Evolutionary conservation across 2,113 vertebrate genomes (phyloP), one percentile per base, ranked within the genome.

Genomic region (Pygoscelis antarcticus): DNA sequence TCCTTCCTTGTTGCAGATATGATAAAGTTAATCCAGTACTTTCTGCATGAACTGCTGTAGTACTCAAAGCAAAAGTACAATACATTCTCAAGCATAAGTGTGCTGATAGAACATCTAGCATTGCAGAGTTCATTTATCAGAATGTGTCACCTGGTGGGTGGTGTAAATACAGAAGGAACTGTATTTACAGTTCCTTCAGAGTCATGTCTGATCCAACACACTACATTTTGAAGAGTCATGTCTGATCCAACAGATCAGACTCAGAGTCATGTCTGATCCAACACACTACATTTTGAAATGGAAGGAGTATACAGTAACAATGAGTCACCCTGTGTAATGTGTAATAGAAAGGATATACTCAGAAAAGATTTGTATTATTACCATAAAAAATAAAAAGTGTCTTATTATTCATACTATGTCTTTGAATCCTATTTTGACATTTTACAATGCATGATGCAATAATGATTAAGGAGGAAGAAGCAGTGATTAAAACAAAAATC

Each of bases 41-140:
- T 97, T 96, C 74, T 96, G 89, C 60, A 90, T 91, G 79, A 97
- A 93, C 71, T 94, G 60, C 83, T 97, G 26, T 70, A 96, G 97
- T 83, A 93, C 76, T 89, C 69, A 96, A 89, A 97, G 58, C 89
- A 97, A 87, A 95, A 82, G 49, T 74, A 96, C 7, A 36, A 83
- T n/a, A 90, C 52, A 86, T 91, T 81, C 94, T 88, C 71, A 88
- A 94, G 78, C 52, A 6, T 34, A 58, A 78, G 62, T 60, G 61
- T 94, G 44, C 80, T 68, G 12, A 83, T 42, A 80, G 75, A 96
- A 96, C 95, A 90, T 69, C 72, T 77, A 95, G 70, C 42, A 72
- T 61, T 82, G 58, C 32, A 11, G 83, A 96, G 77, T 87, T 93
- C 78, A 87, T 96, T 93, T 92, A 71, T 86, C 61, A 84, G 75